Percentiles rank a stretch among this genome's conserved stretches.
phyloP scores from a whole-genome alignment of 2,888 invertebrate genomes.

The Leptarthrus brevirostris region DNA sequence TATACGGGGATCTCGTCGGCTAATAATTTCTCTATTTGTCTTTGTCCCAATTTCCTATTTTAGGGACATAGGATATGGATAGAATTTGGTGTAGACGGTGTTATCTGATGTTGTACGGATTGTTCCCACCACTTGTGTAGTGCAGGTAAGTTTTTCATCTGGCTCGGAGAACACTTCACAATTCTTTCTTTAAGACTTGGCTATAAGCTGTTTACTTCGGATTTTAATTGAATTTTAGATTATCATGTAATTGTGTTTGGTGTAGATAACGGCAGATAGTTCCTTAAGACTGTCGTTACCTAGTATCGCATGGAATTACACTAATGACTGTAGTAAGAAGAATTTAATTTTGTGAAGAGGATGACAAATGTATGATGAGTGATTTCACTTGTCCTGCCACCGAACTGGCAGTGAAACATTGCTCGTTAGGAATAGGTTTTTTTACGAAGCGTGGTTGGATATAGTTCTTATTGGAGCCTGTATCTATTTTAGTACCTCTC shows the following conservation, averaged over 20 bases:
- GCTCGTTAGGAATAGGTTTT: constrained; percentile 40
- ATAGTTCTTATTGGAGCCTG: constrained; percentile 27
- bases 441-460: constrained; percentile 7
- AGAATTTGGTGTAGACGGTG: too few relatives aligned
- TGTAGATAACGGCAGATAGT: too few relatives aligned
- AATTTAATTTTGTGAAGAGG: constrained; percentile 47
- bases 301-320: constrained; percentile 41
- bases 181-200: too few relatives aligned
- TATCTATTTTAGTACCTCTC: constrained; percentile 48
- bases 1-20: constrained; percentile 14
- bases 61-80: too few relatives aligned
- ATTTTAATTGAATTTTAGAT: too few relatives aligned
- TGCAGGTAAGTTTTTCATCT: too few relatives aligned
- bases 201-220: too few relatives aligned
- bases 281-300: constrained; percentile 48
- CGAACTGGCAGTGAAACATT: constrained; percentile 27
- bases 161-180: too few relatives aligned
- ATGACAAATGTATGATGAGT: constrained; percentile 14
- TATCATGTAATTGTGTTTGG: too few relatives aligned
- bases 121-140: too few relatives aligned
- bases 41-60: too few relatives aligned
- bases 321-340: constrained; percentile 30
- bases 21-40: constrained; percentile 24
- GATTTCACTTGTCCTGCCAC: constrained; percentile 20
- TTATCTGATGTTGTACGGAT: too few relatives aligned